Evolutionary conservation across 2,797 vertebrate species (phyloP), one percentile per base, ranked within the genome.

Genomic region (Pangasius krempfi): DNA sequence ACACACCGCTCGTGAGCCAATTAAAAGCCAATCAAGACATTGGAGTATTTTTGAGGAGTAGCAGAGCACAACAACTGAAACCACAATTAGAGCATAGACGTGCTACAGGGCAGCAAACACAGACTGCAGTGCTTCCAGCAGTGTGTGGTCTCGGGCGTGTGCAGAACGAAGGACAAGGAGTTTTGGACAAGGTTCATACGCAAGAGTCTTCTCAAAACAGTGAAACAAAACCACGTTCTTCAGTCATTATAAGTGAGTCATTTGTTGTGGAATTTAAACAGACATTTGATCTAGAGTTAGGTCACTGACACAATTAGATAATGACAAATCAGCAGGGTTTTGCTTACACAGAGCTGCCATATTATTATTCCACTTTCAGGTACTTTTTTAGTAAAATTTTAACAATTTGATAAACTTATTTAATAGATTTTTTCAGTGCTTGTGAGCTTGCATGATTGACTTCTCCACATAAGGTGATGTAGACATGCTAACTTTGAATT

Each of bases 21-120:
- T 91, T 92, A 87, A 66, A 86, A 86, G 66, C 72, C 76, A 90
- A 90, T 91, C 88, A 86, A 56, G 78, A 88, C 66, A 73, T 52
- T 73, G 75, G 56, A 87, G 76, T 66, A 80, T 90, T 90, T 87
- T 56, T 58, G 64, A 76, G 82, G 64, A 62, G 86, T 90, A 84
- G 87, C 83, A 80, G 68, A 52, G 72, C 66, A 79, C 64, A 72
- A 87, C 86, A 73, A 82, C 60, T 50, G 50, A 86, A 85, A 89
- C 90, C 88, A 76, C 91, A 90, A 73, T 14, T n/a, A 56, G 70
- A 8, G 14, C 76, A 76, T 33, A 50, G 81, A 87, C 13, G 50
- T 85, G 58, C 85, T 85, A 84, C 82, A 84, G 85, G 70, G 37
- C 30, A 37, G 18, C 66, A 68, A 64, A 56, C 75, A 68, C 62